Percentiles rank a stretch among this genome's conserved stretches.
Evolutionary conservation across 2,797 vertebrate species (phyloP).

Genomic region (Taeniopygia guttata): DNA sequence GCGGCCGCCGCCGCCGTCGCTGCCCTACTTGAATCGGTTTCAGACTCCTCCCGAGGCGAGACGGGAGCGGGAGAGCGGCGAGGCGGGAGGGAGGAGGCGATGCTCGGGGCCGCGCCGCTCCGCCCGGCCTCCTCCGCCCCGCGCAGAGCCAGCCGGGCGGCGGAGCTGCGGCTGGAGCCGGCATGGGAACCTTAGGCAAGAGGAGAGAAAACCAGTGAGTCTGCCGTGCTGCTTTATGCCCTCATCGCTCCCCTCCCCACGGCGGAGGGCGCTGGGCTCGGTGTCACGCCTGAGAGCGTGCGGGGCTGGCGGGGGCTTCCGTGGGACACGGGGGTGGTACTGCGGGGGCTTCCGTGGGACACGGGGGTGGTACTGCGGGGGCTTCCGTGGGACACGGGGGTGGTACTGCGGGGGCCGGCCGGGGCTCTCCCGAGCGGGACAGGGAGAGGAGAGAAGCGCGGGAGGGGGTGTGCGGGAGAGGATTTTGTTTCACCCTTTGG

Average conservation of each 20-base stretch:
- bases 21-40: neutral
- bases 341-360: neutral
- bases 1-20: neutral
- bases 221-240: neutral
- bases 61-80: neutral
- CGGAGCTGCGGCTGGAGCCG: neutral
- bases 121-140: neutral
- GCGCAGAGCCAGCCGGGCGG: neutral
- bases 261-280: neutral
- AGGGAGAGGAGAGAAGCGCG: neutral
- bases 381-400: neutral
- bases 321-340: rapidly evolving
- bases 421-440: neutral
- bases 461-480: neutral
- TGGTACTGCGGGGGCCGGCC: neutral
- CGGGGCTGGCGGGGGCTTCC: neutral
- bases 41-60: neutral
- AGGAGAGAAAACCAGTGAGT: constrained; percentile 62
- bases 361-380: rapidly evolving
- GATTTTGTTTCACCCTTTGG: neutral
- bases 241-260: too few relatives aligned
- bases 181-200: constrained; percentile 69
- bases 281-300: neutral
- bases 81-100: neutral
- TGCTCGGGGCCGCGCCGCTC: neutral